phyloP scores from a whole-genome alignment of 2,797 vertebrate genomes.

The Gadopsis marmoratus region DNA sequence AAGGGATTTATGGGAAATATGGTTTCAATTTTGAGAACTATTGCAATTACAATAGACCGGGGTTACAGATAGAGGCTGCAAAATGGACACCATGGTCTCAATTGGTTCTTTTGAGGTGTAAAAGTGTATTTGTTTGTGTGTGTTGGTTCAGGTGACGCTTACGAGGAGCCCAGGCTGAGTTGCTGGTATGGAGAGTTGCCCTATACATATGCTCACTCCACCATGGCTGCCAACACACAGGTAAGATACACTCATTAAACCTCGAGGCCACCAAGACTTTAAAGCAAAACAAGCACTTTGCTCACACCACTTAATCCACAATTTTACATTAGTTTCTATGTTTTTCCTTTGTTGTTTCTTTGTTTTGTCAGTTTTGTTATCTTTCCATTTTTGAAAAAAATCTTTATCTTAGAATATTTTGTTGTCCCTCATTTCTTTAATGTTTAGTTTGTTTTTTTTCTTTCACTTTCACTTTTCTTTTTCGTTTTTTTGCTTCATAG shows the following conservation, averaged over 20 bases:
- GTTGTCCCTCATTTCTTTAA: not conserved
- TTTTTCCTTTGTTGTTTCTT: not conserved
- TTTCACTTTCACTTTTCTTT: not conserved
- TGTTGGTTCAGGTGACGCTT: constrained; percentile 85
- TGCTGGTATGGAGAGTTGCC: constrained; percentile 96
- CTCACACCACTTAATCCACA: not conserved
- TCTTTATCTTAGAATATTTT: not conserved
- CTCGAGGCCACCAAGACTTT: not conserved
- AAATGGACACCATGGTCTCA: not conserved
- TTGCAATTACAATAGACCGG: not conserved
- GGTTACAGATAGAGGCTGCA: not conserved
- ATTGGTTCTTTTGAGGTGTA: not conserved
- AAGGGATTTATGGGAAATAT: too few relatives aligned
- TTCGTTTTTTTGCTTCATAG: constrained; percentile 69
- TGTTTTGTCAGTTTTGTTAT: not conserved
- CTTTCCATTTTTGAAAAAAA: not conserved
- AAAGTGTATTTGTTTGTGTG: constrained; percentile 2
- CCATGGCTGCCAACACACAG: constrained; percentile 90
- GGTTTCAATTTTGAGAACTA: not conserved
- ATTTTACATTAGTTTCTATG: not conserved
- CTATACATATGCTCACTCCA: constrained; percentile 92
- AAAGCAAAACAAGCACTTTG: not conserved
- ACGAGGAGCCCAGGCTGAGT: constrained; percentile 93
- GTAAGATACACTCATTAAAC: constrained; percentile 75
- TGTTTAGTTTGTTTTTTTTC: not conserved